Evolutionary conservation across 2,888 invertebrate species (phyloP), one percentile per base, ranked within the genome.

Genomic region (Leptogaster cylindrica): DNA sequence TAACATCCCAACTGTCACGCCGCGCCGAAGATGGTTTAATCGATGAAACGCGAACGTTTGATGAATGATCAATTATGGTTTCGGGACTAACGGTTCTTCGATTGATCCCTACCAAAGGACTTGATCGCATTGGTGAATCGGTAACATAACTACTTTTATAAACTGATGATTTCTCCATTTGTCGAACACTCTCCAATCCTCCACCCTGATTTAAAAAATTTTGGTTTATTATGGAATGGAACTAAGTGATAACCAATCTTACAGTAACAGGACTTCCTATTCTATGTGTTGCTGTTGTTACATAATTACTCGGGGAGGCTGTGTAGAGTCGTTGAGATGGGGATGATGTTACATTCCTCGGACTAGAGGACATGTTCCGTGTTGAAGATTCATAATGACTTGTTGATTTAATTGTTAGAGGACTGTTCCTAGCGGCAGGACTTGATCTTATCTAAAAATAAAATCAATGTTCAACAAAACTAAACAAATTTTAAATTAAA

Each of bases 1-100:
- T 87, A 4, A 89, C 87, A 75, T 93, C 92, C 92, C 92, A 92
- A 20, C 91, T 90, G 75, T 92, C 92, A 58, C 88, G 84, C 68
- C 90, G 83, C 0, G 84, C 82, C 2, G 84, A 78, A 1, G 84
- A 82, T 25, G 85, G 84, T 68, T 84, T 83, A 72, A 84, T 78
- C 1, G 86, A 84, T 1, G 88, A 88, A 2, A 89, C 87, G 75
- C 84, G 81, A 55, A 86, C 81, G 72, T 85, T 85, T 3, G 85
- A 85, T 25, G 83, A 84, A 67, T 84, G 84, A 75, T 85, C 85
- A 12, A 86, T 81, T 20, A 85, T 81, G 28, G 80, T 80, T 0
- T 86, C 86, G 71, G 86, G 86, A 50, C 83, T 81, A 1, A 83
- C 84, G 63, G 85, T 83, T 70, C 85, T 84, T 72, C 83, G 77